Evolutionary conservation across 2,113 vertebrate species (phyloP), one percentile per base, ranked within the genome.

Genomic region (Ia io): DNA sequence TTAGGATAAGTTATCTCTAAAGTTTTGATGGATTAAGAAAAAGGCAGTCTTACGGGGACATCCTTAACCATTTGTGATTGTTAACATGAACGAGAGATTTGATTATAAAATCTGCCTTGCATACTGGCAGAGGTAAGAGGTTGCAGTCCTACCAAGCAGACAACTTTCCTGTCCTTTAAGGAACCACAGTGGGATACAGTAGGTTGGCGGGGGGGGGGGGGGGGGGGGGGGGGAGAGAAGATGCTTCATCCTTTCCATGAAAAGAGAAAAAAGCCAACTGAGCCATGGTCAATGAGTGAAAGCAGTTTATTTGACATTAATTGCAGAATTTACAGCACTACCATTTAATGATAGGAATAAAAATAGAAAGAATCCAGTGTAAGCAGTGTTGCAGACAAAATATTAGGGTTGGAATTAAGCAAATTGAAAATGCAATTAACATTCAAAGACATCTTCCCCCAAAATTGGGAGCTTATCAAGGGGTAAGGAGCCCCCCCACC

Each of bases 271-370:
- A 95, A 93, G 49, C 40, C 44, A 73, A 82, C 42, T 76, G 71
- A 97, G 76, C 49, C 96, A 95, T 73, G 76, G 69, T 97, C 96
- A 96, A 97, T 98, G 98, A 98, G 97, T 98, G 97, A 98, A 98
- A 98, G 98, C 97, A 89, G 97, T 99, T 98, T 99, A 98, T 98
- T 98, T 98, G 97, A 98, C 98, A 98, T 98, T 98, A 98, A 98
- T 98, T 98, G 98, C 98, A 98, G 98, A 98, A 98, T 98, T 98
- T 98, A 98, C 98, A 98, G 98, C 98, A 98, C 97, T 98, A 98
- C 97, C 97, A 98, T 98, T 98, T 98, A 98, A 98, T 98, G 98
- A 98, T 97, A 98, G 97, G 96, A 97, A 98, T 98, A 92, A 98
- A 98, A 98, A 98, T 97, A 95, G 92, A 96, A 97, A 96, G 86